Base-by-base conservation (phyloP, 2,797 vertebrate species). In the Protosalanx chinensis region DNA sequence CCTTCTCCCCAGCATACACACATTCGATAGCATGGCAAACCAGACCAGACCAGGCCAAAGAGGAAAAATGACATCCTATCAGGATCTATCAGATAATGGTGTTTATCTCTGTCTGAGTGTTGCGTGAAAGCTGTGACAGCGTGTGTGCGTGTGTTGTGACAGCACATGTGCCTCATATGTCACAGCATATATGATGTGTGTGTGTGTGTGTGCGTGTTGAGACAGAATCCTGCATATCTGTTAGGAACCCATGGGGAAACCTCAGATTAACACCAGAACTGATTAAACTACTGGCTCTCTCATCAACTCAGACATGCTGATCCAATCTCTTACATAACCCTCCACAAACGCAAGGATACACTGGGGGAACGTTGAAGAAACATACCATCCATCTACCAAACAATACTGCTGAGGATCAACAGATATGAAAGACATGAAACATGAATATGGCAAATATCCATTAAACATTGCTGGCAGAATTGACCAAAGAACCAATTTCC, bases 51-150 rank as follows among this genome's bases (percentile, higher is more conserved):
- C 56, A 18, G 57, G 18, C 60, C 68, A 72, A 66, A 41, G 20
- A 72, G 49, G 58, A 73, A 41, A 73, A 68, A 82, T 75, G 70
- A 76, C 61, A 59, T 33, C 64, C 59, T 64, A 73, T 66, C 76
- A 73, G 57, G 68, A 71, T 12, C 61, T 35, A 73, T 57, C 69
- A 73, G 33, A 70, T 33, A 74, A 46, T 13, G 62, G 67, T 57
- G 51, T 8, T 4, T 56, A 16, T 56, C 15, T 56, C 15, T 56
- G 51, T 56, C 4, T 56, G 51, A 16, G 51, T 51, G 49, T 51
- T 51, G 49, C 3, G 49, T 1, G 49, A 57, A 66, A 7, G 33
- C 16, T 58, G 56, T 73, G 18, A 41, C 18, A 62, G 49, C n/a
- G 29, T 63, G 67, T 62, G n/a, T 33, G 49, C n/a, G n/a, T 63